A percentile compares a stretch with the other conserved stretches of the same genome.
Conservation (phyloP, 2,888 invertebrate species). For the Saturnia japonica region DNA sequence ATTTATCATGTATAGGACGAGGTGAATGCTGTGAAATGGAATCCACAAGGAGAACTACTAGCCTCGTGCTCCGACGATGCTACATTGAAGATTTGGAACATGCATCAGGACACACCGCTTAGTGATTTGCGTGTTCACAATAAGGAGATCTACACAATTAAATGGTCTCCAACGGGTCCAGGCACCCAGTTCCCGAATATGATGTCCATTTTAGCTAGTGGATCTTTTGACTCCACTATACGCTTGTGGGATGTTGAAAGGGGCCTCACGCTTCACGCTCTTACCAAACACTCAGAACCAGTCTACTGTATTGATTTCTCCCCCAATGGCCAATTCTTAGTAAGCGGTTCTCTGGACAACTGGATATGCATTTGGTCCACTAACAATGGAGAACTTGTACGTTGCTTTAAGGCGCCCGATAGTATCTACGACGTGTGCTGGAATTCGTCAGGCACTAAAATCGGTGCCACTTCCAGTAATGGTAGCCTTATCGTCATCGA, state of each 20-base stretch:
- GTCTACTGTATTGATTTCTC: constrained; percentile 99
- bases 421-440: constrained; percentile 99
- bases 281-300: constrained; percentile 98
- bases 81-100: constrained; percentile 99
- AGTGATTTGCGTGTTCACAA: constrained; percentile 97
- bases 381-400: constrained; percentile 95
- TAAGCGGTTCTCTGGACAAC: constrained; percentile 99
- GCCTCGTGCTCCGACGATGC: constrained; percentile 99
- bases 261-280: constrained; percentile 95
- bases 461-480: constrained; percentile 99
- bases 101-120: constrained; percentile 97
- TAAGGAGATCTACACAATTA: constrained; percentile 99
- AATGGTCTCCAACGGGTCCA: constrained; percentile 99
- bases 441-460: constrained; percentile 99
- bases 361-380: constrained; percentile 99
- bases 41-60: constrained; percentile 96
- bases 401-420: constrained; percentile 98
- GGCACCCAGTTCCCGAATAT: constrained; percentile 98
- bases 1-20: constrained; percentile 87
- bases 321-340: constrained; percentile 98
- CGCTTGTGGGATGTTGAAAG: constrained; percentile 98
- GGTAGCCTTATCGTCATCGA: constrained; percentile 98
- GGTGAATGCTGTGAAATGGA: constrained; percentile 99
- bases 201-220: constrained; percentile 97
- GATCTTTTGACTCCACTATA: constrained; percentile 99